phyloP scores from a whole-genome alignment of 2,113 vertebrate species.

The Puma concolor region DNA sequence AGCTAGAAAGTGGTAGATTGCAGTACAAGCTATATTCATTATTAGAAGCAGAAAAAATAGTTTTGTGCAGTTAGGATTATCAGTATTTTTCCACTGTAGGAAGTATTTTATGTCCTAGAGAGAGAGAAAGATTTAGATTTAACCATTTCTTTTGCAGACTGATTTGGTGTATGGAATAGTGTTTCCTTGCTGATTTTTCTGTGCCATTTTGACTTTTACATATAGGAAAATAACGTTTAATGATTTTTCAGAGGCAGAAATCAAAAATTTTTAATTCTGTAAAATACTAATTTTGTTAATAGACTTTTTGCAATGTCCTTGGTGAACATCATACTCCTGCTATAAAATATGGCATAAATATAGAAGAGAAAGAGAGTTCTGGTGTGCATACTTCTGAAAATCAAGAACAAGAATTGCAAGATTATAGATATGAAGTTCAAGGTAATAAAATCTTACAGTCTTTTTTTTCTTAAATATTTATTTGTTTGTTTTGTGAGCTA shows the following conservation, averaged over 20 bases:
- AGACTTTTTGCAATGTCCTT: constrained; percentile 85
- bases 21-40: background rate
- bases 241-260: background rate
- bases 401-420: constrained; percentile 80
- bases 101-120: background rate
- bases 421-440: constrained; percentile 83
- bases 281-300: constrained; percentile 63
- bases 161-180: background rate
- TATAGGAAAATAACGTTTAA: constrained; percentile 48
- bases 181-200: constrained; percentile 47
- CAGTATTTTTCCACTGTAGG: background rate
- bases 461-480: too few species aligned
- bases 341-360: constrained; percentile 68
- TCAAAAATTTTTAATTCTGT: constrained; percentile 45
- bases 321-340: constrained; percentile 81
- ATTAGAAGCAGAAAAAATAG: background rate
- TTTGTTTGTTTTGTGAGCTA: too few species aligned
- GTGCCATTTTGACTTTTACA: constrained; percentile 36
- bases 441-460: constrained; percentile 82
- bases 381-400: constrained; percentile 60
- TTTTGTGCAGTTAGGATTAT: background rate
- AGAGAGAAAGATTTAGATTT: background rate
- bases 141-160: constrained; percentile 17
- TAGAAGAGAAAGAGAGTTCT: constrained; percentile 32
- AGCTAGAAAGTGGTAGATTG: background rate